Percentiles rank a stretch among this genome's conserved stretches.
These are phyloP conservation scores for Chrysaora quinquecirrha DNA, from an alignment of 30 jellyfish, hydroid and myxozoan species.

Conservation along the genomic window DNA sequence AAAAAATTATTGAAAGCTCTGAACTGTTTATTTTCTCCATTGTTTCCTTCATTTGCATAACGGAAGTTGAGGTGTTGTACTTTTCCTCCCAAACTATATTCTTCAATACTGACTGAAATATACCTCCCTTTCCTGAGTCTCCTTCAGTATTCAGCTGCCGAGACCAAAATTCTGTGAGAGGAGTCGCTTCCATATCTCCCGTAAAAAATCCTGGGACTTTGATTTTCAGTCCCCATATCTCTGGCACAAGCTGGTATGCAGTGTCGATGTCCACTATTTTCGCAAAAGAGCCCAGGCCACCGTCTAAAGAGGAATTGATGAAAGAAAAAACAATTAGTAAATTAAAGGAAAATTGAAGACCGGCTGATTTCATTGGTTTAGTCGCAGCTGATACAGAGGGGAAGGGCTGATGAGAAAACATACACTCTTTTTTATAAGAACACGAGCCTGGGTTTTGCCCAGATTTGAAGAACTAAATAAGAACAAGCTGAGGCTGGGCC, in stretches of 20 bases:
- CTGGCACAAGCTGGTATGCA: conserved; percentile 31
- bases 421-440: too few species aligned
- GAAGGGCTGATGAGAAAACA: too few species aligned
- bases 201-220: conserved; percentile 43
- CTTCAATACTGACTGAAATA: conserved; percentile 29
- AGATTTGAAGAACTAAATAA: too few species aligned
- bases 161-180: conserved; percentile 35
- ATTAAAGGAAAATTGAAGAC: too few species aligned
- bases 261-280: conserved; percentile 57
- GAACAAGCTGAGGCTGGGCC: too few species aligned
- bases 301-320: too few species aligned
- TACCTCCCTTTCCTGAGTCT: conserved; percentile 15
- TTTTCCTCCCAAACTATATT: conserved; percentile 16
- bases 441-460: too few species aligned
- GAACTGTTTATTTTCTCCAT: conserved; percentile 14
- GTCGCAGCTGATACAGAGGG: too few species aligned
- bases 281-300: conserved; percentile 41
- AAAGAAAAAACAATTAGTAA: too few species aligned
- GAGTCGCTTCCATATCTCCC: conserved; percentile 48
- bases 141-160: conserved; percentile 15
- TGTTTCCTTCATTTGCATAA: conserved; percentile 33
- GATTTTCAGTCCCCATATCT: conserved; percentile 38
- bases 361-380: too few species aligned
- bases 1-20: conserved; percentile 32
- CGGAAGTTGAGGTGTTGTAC: conserved; percentile 8